phyloP scores from a whole-genome alignment of 2,888 invertebrate genomes.

The Eupithecia subumbrata region DNA sequence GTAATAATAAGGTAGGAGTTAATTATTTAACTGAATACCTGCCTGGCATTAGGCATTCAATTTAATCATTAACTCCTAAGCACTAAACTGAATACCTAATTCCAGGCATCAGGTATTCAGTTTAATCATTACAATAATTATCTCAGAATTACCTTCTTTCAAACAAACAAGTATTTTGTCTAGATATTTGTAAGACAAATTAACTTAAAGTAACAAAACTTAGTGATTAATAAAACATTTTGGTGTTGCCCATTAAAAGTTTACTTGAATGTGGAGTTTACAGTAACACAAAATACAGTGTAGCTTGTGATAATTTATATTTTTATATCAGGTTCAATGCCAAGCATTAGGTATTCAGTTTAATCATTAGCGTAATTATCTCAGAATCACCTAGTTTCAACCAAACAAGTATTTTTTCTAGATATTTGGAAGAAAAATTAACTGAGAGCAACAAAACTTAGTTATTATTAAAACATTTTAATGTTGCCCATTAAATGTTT shows the following conservation, averaged over 20 bases:
- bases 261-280: neutral
- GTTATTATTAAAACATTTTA: neutral
- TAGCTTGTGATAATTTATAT: neutral
- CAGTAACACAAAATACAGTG: neutral
- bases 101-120: no score
- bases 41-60: no score
- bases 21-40: no score
- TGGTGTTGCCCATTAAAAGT: neutral
- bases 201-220: neutral
- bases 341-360: no score
- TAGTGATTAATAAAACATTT: neutral
- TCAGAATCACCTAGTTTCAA: neutral
- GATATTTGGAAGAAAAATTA: neutral
- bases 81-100: no score
- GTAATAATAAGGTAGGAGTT: no score
- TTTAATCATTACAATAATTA: no score
- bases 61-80: no score
- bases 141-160: neutral
- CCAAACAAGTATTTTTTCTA: neutral
- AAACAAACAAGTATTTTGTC: neutral
- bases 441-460: neutral
- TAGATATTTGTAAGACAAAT: neutral
- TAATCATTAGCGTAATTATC: no score
- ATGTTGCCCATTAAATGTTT: neutral
- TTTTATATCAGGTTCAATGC: no score